These are phyloP conservation scores for Cirrhinus molitorella DNA, from an alignment of 2,797 vertebrate genomes.

Conservation along the genomic window DNA sequence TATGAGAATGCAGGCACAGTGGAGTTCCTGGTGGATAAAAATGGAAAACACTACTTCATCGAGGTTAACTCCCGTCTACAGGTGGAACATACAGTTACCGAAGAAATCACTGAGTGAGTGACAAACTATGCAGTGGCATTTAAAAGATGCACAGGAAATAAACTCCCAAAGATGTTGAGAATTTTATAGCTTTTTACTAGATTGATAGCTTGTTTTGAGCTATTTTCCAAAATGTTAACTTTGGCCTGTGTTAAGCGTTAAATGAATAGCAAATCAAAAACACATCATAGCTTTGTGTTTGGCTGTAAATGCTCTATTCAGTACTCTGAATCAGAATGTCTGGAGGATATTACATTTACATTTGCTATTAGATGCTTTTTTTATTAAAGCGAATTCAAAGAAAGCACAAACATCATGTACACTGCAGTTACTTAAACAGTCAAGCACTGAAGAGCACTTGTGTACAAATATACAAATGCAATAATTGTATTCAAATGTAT, in stretches of 20 bases:
- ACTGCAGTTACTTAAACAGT: constrained; percentile 1
- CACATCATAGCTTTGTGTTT: neutral
- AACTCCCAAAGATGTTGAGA: neutral
- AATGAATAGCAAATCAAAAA: constrained; percentile 12
- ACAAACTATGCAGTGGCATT: neutral
- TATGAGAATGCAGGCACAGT: constrained; percentile 95
- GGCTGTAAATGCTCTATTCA: neutral
- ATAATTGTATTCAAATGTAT: neutral
- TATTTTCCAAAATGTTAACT: neutral
- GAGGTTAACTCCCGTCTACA: constrained; percentile 98
- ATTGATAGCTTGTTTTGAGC: neutral
- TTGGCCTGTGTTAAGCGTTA: constrained; percentile 1
- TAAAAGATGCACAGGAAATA: neutral
- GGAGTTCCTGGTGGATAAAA: constrained; percentile 93
- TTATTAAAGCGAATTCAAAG: neutral
- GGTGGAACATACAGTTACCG: constrained; percentile 95
- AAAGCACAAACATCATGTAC: neutral
- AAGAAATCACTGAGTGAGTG: constrained; percentile 94
- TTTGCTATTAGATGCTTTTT: constrained; percentile 4
- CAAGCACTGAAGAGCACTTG: neutral
- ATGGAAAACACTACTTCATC: constrained; percentile 91
- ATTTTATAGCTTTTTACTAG: neutral
- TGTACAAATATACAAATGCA: neutral
- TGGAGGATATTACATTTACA: constrained; percentile 28
- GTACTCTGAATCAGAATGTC: neutral